These are phyloP conservation scores for Megastigmus dorsalis DNA, from an alignment of 2,888 invertebrate genomes.

Conservation along the genomic window DNA sequence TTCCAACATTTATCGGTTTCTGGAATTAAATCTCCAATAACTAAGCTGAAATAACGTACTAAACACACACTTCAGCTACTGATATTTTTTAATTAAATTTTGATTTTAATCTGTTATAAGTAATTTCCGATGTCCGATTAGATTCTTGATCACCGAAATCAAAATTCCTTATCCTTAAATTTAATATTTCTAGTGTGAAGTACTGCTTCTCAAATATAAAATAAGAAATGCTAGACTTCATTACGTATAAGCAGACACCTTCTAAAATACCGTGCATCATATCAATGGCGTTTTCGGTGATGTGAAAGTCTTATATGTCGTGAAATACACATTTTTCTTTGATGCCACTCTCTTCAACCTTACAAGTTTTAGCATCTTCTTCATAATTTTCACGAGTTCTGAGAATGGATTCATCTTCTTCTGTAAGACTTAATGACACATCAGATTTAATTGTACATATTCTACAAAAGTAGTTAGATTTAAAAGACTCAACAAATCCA, in stretches of 20 bases:
- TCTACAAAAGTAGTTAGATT: too few species aligned
- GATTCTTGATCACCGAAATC: conserved; percentile 15
- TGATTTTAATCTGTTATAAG: neutral
- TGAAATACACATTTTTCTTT: too few species aligned
- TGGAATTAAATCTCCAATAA: conserved; percentile 32
- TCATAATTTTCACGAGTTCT: too few species aligned
- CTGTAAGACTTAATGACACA: too few species aligned
- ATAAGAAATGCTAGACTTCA: conserved; percentile 20
- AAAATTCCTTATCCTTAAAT: conserved; percentile 17
- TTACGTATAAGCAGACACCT: conserved; percentile 36
- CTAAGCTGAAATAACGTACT: conserved; percentile 38
- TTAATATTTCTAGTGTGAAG: conserved; percentile 36
- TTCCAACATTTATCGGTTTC: conserved; percentile 20
- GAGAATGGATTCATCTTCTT: too few species aligned
- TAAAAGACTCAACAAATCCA: too few species aligned
- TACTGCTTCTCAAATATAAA: conserved; percentile 42
- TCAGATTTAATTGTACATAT: too few species aligned
- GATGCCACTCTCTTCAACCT: too few species aligned
- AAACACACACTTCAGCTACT: conserved; percentile 27
- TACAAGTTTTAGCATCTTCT: too few species aligned
- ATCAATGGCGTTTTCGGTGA: conserved; percentile 29
- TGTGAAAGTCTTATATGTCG: conserved; percentile 35
- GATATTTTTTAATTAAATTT: conserved; percentile 29
- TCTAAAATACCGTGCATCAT: conserved; percentile 47
- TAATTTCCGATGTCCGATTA: conserved; percentile 12